Evolutionary conservation across 92 coral and sea anemone genomes (phyloP), one percentile per base, ranked within the genome.

Genomic region (Epizoanthus fatuus): DNA sequence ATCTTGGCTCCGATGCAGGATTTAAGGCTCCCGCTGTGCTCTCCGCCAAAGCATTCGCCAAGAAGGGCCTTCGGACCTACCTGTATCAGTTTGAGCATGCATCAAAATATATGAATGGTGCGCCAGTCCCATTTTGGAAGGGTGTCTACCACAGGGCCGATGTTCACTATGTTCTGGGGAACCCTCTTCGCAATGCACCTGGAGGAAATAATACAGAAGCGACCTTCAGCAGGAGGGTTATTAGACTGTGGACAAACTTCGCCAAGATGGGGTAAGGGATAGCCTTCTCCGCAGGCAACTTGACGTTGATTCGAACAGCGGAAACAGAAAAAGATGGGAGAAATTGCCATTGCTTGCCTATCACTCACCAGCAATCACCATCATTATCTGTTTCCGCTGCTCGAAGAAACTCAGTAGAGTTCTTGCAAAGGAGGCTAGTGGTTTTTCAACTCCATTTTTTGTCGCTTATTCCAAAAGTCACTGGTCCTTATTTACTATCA

Each of bases 91-190:
- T 74, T 54, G 79, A 74, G 45, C 79, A 74, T 22, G 79, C 79
- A 3, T 32, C 65, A 12, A 74, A 29, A 53, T 38, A 14, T 19
- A 16, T 53, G 47, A 74, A 74, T 44, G 79, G 79, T 54, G 63
- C 63, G 16, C 22, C 25, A 6, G 79, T 74, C 58, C 79, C 79
- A 54, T 74, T 53, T 22, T 74, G 79, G 79, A 74, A 53, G 49
- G 79, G 79, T 54, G 79, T 74, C 9, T 74, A 74, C 42, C 81
- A 75, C 17, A 75, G 81, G 68, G 81, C 67, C 54, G 81, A 75
- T 75, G 22, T 75, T 37, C 81, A 75, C 38, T 75, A 75, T 38
- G 54, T 57, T 38, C 54, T 75, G 16, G 81, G 81, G 59, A 39
- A 9, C n/a, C 81, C 81, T 38, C 40, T 75, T 47, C 51, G 81